A percentile compares a stretch with the other conserved stretches of the same genome.
Conservation (phyloP, 2,888 invertebrate genomes). For the Drosophila formosana region DNA sequence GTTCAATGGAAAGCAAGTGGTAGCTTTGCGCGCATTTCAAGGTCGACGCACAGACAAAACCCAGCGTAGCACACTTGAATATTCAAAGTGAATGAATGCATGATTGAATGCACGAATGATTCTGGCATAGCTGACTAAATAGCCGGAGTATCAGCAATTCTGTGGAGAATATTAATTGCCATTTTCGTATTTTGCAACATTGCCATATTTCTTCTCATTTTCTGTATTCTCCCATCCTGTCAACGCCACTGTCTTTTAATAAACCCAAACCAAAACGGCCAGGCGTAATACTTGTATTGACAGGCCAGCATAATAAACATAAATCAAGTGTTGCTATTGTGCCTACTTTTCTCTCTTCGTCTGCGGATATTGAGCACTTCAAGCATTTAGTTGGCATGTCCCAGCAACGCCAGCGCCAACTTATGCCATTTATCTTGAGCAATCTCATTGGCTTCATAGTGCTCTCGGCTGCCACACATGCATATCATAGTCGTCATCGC, state of each 20-base stretch:
- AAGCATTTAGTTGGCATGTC: conserved; percentile 19
- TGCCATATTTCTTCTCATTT: conserved; percentile 61
- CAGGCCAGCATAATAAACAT: conserved; percentile 76
- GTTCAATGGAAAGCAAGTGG: conserved; percentile 16
- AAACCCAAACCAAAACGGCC: conserved; percentile 28
- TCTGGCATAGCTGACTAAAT: conserved; percentile 16
- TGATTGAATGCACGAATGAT: conserved; percentile 61
- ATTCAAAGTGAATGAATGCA: conserved; percentile 53
- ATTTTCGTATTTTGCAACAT: conserved; percentile 43
- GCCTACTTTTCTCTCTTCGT: not conserved
- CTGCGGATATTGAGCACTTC: conserved; percentile 40
- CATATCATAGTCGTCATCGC: conserved; percentile 78
- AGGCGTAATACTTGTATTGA: conserved; percentile 53
- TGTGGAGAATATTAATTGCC: conserved; percentile 64
- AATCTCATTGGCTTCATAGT: conserved; percentile 48
- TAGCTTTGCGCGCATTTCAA: conserved; percentile 48
- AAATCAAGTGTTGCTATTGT: conserved; percentile 72
- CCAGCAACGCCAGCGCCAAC: conserved; percentile 31
- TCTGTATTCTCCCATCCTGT: conserved; percentile 52
- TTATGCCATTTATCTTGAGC: conserved; percentile 68
- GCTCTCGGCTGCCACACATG: conserved; percentile 57
- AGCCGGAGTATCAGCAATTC: not conserved
- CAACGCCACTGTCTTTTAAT: conserved; percentile 72
- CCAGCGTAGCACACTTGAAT: conserved; percentile 44
- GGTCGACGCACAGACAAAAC: conserved; percentile 49